These are phyloP conservation scores for Oscheius sp. DNA, from an alignment of 2,888 invertebrate genomes.

Conservation along the genomic window DNA sequence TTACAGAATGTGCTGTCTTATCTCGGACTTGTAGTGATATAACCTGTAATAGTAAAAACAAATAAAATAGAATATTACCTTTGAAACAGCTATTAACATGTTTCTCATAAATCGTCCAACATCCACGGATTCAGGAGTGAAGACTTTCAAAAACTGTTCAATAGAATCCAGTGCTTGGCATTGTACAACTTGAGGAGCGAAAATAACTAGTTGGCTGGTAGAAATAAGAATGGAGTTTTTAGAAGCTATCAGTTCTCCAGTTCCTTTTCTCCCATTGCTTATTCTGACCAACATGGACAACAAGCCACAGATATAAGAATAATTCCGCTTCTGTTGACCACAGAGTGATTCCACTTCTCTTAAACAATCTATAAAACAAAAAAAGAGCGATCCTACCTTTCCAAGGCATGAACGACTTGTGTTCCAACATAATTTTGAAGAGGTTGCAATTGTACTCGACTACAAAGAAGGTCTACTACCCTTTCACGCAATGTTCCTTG, in stretches of 20 bases:
- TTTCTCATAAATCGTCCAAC: conserved; percentile 60
- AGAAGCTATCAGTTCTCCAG: conserved; percentile 75
- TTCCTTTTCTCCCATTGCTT: conserved; percentile 76
- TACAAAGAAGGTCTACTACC: conserved; percentile 69
- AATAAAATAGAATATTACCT: conserved; percentile 29
- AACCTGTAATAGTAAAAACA: conserved; percentile 32
- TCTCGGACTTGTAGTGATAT: conserved; percentile 66
- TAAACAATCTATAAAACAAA: conserved; percentile 17
- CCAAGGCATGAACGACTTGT: conserved; percentile 67
- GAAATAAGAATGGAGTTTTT: conserved; percentile 54
- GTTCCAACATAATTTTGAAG: conserved; percentile 68
- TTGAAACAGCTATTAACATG: conserved; percentile 61
- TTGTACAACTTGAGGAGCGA: conserved; percentile 66
- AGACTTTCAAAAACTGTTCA: conserved; percentile 60
- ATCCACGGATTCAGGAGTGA: conserved; percentile 55
- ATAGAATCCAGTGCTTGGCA: conserved; percentile 65
- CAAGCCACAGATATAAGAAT: conserved; percentile 68
- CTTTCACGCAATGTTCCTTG: conserved; percentile 62
- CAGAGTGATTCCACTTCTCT: conserved; percentile 64
- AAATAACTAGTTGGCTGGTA: conserved; percentile 65
- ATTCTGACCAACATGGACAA: conserved; percentile 64
- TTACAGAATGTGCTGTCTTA: conserved; percentile 58
- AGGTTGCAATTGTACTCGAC: conserved; percentile 67
- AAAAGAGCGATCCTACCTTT: conserved; percentile 40
- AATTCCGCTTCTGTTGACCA: conserved; percentile 63